Evolutionary conservation across 1,140 invertebrate species (phyloP).

Genomic region (Pogonus chalceus): DNA sequence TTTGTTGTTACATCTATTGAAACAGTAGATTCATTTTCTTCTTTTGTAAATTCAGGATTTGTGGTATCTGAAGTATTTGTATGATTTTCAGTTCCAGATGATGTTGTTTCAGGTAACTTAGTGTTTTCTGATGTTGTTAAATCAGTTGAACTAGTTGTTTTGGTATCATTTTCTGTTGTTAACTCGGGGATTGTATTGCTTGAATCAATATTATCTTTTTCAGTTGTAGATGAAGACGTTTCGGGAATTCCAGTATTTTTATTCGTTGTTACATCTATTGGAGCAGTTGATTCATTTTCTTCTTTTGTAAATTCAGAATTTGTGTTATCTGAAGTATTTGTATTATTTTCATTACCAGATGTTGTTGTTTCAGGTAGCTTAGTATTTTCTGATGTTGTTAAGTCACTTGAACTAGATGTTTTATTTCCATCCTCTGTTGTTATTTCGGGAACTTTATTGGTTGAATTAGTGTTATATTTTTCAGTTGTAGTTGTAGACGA

Average conservation of each 20-base stretch:
- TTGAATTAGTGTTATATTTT: too few relatives aligned
- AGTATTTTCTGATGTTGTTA: neutral
- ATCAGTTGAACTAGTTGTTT: neutral
- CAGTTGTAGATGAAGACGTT: neutral
- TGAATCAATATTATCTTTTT: neutral
- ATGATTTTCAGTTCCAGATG: neutral
- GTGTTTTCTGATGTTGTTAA: neutral
- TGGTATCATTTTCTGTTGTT: neutral
- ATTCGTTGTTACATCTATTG: neutral
- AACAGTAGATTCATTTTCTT: neutral
- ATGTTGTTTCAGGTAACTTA: neutral
- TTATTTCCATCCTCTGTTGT: too few relatives aligned
- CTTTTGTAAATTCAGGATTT: neutral
- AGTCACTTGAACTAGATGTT: too few relatives aligned
- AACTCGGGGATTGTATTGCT: neutral
- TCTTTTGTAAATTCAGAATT: neutral
- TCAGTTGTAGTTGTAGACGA: too few relatives aligned
- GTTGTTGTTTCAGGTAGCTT: neutral
- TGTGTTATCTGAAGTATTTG: neutral
- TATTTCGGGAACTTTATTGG: too few relatives aligned
- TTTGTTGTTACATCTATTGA: neutral
- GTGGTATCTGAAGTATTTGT: neutral
- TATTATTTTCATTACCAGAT: neutral
- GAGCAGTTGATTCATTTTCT: neutral
- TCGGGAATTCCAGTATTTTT: neutral